Conservation (phyloP, 1,140 invertebrate genomes). For the Paramacrobiotus metropolitanus region DNA sequence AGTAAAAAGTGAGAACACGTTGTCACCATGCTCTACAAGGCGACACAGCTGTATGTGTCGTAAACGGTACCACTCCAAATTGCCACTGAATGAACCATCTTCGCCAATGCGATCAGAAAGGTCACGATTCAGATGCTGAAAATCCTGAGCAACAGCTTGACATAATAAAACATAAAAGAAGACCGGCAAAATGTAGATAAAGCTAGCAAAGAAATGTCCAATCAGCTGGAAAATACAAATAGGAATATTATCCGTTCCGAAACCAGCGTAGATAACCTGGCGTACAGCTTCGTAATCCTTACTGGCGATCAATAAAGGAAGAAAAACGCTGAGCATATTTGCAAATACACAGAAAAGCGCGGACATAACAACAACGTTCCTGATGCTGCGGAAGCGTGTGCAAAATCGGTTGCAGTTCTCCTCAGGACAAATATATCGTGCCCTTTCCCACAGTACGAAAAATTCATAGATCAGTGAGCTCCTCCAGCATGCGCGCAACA, state of each 20-base stretch:
- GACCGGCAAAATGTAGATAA: background rate
- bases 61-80: background rate
- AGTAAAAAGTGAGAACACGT: background rate
- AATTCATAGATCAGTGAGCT: too few species aligned
- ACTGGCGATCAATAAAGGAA: too few species aligned
- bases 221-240: background rate
- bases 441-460: too few species aligned
- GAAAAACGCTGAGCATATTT: too few species aligned
- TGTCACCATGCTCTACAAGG: background rate
- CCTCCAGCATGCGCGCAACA: too few species aligned
- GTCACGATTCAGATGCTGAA: background rate
- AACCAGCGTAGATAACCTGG: too few species aligned
- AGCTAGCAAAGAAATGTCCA: background rate
- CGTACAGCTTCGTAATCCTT: too few species aligned
- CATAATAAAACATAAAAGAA: background rate
- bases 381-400: too few species aligned
- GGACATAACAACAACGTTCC: too few species aligned
- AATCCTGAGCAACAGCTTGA: background rate
- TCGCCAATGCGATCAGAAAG: background rate
- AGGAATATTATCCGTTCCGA: background rate
- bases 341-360: too few species aligned
- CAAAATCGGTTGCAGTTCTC: too few species aligned
- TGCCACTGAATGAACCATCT: background rate
- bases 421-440: too few species aligned
- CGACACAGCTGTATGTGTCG: background rate